These are phyloP conservation scores for Eilema caniola DNA, from an alignment of 2,888 invertebrate genomes.

Conservation along the genomic window DNA sequence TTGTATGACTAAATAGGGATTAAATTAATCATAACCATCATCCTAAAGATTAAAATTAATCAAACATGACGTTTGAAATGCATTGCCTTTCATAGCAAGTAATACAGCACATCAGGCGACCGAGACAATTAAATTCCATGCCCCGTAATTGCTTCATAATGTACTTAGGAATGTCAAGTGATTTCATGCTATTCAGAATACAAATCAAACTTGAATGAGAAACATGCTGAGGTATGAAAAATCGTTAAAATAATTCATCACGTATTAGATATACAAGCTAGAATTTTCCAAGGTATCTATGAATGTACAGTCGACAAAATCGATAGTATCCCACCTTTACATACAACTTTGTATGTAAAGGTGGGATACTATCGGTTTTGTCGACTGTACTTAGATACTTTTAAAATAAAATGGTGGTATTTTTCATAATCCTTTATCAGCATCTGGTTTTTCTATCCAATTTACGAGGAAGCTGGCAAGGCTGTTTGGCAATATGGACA, in stretches of 20 bases:
- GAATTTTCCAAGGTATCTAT: neutral
- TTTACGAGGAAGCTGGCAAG: too few species aligned
- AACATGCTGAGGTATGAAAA: neutral
- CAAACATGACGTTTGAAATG: neutral
- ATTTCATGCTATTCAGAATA: neutral
- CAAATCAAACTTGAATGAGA: neutral
- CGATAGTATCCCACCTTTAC: too few species aligned
- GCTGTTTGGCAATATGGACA: too few species aligned
- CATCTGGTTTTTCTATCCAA: too few species aligned
- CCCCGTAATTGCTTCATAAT: neutral
- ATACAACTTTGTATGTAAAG: too few species aligned
- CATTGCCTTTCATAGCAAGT: neutral
- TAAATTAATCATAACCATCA: neutral
- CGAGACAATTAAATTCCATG: conserved; percentile 2
- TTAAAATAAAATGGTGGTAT: too few species aligned
- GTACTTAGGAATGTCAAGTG: neutral
- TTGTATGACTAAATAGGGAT: neutral
- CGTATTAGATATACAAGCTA: neutral
- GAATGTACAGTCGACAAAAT: too few species aligned
- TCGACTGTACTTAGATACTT: too few species aligned
- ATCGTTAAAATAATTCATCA: neutral
- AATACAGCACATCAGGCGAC: neutral
- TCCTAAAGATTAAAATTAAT: neutral
- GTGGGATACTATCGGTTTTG: too few species aligned
- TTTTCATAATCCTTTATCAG: neutral